phyloP scores from a whole-genome alignment of 2,113 vertebrate species.

The Cryptomyrus ogoouensis region DNA sequence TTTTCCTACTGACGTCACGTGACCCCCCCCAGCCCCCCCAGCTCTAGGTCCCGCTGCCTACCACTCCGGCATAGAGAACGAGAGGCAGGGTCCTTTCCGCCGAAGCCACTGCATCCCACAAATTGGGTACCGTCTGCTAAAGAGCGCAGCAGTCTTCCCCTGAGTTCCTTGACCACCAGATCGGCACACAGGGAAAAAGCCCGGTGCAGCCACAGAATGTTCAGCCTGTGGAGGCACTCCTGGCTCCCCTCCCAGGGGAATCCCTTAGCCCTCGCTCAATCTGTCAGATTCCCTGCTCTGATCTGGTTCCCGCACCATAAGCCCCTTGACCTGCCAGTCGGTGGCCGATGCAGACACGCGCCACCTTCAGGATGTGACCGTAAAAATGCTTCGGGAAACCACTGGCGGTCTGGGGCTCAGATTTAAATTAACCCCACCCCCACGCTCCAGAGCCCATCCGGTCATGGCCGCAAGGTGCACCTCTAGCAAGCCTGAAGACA shows the following conservation, averaged over 20 bases:
- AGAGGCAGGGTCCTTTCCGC: neutral
- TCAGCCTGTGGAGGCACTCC: neutral
- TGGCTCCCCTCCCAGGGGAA: slow-evolving; percentile 7
- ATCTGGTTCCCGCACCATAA: neutral
- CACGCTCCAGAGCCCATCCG: neutral
- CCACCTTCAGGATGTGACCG: neutral
- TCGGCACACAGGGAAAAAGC: neutral
- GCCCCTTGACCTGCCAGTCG: neutral
- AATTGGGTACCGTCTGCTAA: neutral
- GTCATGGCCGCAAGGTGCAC: neutral
- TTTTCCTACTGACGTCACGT: neutral
- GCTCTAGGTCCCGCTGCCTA: neutral
- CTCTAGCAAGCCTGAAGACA: neutral
- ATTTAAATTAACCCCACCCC: neutral
- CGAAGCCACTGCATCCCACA: neutral
- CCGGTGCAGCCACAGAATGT: neutral
- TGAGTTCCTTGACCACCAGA: neutral
- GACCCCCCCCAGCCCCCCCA: neutral
- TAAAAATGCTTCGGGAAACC: neutral
- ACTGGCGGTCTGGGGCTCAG: neutral
- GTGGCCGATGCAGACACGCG: neutral
- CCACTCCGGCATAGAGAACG: neutral
- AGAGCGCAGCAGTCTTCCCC: neutral
- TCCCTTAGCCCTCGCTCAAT: neutral
- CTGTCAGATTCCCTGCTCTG: neutral